phyloP scores from a whole-genome alignment of 2,888 invertebrate species.

The Hydraecia micacea region DNA sequence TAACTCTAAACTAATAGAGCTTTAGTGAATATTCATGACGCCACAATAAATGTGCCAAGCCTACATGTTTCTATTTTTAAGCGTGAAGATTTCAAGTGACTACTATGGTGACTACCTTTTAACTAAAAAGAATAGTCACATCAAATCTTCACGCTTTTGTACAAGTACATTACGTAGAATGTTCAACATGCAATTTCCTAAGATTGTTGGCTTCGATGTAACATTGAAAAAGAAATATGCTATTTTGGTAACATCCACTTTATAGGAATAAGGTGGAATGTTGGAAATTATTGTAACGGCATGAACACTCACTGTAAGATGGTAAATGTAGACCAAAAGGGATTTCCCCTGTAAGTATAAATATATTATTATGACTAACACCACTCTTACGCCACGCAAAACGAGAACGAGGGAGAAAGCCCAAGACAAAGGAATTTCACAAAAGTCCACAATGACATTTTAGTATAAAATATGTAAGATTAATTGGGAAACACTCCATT shows the following conservation, averaged over 20 bases:
- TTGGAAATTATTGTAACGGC: conserved; percentile 1
- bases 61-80: background rate
- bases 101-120: too few relatives aligned
- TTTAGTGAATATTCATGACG: conserved; percentile 21
- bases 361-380: conserved; percentile 12
- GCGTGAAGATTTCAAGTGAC: too few relatives aligned
- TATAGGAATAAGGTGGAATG: background rate
- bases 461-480: background rate
- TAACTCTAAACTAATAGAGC: background rate
- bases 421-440: conserved; percentile 8
- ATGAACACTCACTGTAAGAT: background rate
- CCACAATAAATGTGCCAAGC: background rate
- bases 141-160: background rate
- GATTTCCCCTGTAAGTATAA: background rate
- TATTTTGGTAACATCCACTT: background rate
- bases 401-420: background rate
- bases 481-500: background rate
- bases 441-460: conserved; percentile 1
- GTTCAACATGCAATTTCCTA: background rate
- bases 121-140: background rate
- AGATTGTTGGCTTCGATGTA: background rate
- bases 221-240: background rate
- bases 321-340: background rate
- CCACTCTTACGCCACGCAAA: conserved; percentile 15
- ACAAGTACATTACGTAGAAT: background rate